Evolutionary conservation across 2,888 invertebrate species (phyloP), one percentile per base, ranked within the genome.

Genomic region (Drosophila anomelani): DNA sequence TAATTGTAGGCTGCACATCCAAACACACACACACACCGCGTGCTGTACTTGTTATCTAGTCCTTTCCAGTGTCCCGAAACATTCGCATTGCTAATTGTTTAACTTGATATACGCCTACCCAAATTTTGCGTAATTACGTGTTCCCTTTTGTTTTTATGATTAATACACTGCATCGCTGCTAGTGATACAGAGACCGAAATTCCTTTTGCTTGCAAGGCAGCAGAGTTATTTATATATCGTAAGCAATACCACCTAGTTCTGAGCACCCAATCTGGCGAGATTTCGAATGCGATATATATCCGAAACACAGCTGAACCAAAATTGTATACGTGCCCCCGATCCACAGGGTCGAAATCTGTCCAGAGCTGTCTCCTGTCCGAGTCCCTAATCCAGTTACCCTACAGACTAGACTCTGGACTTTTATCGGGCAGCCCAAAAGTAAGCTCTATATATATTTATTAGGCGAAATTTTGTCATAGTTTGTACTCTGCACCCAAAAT

Each of bases 161-260:
- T 34, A 63, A 46, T 20, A 47, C 34, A 17, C 7, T 32, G 9
- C 44, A 44, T 44, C 46, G n/a, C 26, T 26, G 46, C 20, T 41
- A n/a, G 55, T 54, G 68, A 67, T 67, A 26, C 41, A 39, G 34
- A 41, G 10, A 41, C 20, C 34, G 20, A 23, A 66, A 66, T 66
- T 66, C 75, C 75, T 73, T 67, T 70, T 51, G 66, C 67, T 78
- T 69, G 77, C 64, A 57, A 64, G 54, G 64, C 85, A 87, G 59
- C 87, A 74, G 79, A 49, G 59, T 61, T 77, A 70, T 66, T 53
- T 54, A 59, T 20, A 34, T 43, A 36, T 64, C 38, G 47, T 85
- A 87, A 79, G 85, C 60, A 72, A 66, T 69, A 71, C 23, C 32
- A 51, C 32, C 32, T 63, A 75, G 29, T 79, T 73, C 63, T 41